Percentiles rank a stretch among this genome's conserved stretches.
Conservation (phyloP, 2,888 invertebrate genomes). For the Xylocampa areola region DNA sequence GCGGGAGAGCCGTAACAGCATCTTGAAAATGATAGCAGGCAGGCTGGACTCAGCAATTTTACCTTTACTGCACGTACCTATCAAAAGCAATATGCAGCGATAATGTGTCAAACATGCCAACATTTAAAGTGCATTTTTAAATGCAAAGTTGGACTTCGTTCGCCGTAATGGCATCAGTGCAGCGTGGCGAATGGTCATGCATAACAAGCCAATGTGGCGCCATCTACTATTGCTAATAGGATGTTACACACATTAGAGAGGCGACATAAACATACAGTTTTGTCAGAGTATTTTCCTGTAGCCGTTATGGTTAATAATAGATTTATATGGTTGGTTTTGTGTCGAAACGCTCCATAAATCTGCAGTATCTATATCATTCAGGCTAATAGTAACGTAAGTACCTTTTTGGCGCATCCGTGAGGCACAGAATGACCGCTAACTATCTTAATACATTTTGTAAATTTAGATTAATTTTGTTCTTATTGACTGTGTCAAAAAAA, state of each 20-base stretch:
- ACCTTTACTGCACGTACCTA: too few species aligned
- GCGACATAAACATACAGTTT: slow-evolving; percentile 22
- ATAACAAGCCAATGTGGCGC: slow-evolving; percentile 43
- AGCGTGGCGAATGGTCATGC: slow-evolving; percentile 24
- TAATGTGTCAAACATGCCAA: neutral
- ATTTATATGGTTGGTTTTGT: slow-evolving; percentile 12
- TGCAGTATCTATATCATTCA: too few species aligned
- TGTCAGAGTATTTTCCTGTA: slow-evolving; percentile 6
- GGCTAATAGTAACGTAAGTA: too few species aligned
- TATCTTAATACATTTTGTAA: too few species aligned
- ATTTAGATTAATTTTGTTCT: too few species aligned
- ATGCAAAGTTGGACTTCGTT: neutral
- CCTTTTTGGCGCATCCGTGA: too few species aligned
- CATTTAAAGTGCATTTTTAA: slow-evolving; percentile 9
- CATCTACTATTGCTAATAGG: slow-evolving; percentile 15
- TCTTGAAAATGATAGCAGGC: too few species aligned
- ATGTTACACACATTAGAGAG: slow-evolving; percentile 23
- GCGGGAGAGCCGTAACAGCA: too few species aligned
- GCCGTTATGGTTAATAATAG: slow-evolving; percentile 1
- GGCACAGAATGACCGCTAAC: too few species aligned
- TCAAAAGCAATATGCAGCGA: slow-evolving; percentile 12
- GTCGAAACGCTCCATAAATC: neutral
- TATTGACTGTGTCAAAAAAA: too few species aligned
- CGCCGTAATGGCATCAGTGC: slow-evolving; percentile 15
- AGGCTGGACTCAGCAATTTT: too few species aligned